phyloP scores from a whole-genome alignment of 2,113 vertebrate genomes.

The Eubucco bourcierii region DNA sequence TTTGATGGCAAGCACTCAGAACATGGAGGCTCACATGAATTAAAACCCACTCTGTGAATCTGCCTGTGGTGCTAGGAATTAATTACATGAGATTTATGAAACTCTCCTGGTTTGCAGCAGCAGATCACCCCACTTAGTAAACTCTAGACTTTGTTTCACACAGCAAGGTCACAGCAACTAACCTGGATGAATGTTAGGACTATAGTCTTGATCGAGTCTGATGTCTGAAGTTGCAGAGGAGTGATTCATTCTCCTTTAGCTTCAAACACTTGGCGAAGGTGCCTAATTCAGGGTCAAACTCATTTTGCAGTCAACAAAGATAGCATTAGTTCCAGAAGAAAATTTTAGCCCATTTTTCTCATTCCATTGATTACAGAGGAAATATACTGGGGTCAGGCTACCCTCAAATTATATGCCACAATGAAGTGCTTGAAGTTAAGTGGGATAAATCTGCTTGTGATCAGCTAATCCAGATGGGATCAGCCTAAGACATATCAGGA shows the following conservation, averaged over 20 bases:
- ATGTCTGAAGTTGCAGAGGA: not conserved
- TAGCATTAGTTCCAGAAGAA: not conserved
- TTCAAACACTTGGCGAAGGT: not conserved
- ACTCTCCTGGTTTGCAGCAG: not conserved
- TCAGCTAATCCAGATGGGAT: not conserved
- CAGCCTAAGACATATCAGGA: not conserved
- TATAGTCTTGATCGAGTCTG: not conserved
- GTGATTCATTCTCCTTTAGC: not conserved
- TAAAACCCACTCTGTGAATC: not conserved
- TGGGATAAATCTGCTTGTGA: conserved; percentile 27
- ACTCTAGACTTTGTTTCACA: not conserved
- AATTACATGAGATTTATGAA: not conserved
- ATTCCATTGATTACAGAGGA: not conserved
- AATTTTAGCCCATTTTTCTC: conserved; percentile 1
- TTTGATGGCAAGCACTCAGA: not conserved
- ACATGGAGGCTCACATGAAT: not conserved
- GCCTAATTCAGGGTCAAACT: not conserved
- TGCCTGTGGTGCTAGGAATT: not conserved
- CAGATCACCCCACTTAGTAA: not conserved
- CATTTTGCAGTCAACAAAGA: not conserved
- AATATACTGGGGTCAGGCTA: not conserved
- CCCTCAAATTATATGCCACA: not conserved
- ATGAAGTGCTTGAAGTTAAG: not conserved
- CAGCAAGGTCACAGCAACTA: not conserved
- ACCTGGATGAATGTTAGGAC: not conserved